These are phyloP conservation scores for Chaetophractus vellerosus DNA, from an alignment of 2,797 vertebrate species.

Conservation along the genomic window DNA sequence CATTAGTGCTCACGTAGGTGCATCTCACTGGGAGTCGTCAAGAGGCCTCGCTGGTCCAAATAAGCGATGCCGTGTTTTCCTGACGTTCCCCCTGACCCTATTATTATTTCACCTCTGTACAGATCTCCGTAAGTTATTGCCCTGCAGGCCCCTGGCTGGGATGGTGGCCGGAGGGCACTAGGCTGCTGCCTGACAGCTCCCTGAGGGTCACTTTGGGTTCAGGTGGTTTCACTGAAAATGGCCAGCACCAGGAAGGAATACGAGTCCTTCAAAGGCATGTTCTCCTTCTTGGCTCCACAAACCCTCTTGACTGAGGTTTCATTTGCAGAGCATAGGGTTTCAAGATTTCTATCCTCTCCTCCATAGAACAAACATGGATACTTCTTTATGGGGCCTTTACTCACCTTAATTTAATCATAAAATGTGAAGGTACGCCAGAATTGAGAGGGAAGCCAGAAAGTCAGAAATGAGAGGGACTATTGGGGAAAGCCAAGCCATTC, in stretches of 20 bases:
- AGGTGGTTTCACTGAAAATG: not conserved
- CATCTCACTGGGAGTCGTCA: not conserved
- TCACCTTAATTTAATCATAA: not conserved
- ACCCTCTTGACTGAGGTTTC: not conserved
- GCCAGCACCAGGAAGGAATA: accelerated
- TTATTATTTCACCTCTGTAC: not conserved
- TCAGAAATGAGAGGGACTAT: not conserved
- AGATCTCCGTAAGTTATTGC: not conserved
- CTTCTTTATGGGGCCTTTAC: not conserved
- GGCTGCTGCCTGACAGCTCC: not conserved
- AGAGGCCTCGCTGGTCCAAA: not conserved
- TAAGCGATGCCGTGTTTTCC: not conserved
- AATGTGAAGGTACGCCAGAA: not conserved
- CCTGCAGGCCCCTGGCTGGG: not conserved
- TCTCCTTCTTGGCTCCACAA: not conserved
- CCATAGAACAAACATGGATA: not conserved
- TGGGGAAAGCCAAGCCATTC: not conserved
- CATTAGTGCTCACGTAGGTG: not conserved
- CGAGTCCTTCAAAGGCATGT: accelerated
- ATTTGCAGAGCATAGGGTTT: not conserved
- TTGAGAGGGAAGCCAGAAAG: not conserved
- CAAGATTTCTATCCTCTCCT: not conserved
- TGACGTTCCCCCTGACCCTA: not conserved
- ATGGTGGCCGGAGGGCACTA: not conserved
- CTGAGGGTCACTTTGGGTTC: not conserved